phyloP scores from a whole-genome alignment of 2,113 vertebrate species.

The Catagonus wagneri region DNA sequence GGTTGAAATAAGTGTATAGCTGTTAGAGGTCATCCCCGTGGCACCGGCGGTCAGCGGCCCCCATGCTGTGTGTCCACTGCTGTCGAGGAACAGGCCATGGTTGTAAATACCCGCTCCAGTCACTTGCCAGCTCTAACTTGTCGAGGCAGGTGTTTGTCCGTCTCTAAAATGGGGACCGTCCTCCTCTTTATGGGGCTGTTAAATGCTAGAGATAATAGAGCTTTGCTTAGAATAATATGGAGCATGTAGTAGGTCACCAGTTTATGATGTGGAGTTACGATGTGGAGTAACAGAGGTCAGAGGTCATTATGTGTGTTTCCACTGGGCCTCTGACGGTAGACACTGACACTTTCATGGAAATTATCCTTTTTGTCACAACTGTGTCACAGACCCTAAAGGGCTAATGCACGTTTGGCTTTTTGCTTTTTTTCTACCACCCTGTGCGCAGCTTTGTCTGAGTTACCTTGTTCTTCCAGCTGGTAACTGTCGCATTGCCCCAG shows the following conservation, averaged over 20 bases:
- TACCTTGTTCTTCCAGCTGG: conserved; percentile 14
- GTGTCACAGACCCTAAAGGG: background rate
- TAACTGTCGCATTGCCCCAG: background rate
- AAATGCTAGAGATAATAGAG: background rate
- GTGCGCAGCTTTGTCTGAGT: background rate
- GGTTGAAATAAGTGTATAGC: background rate
- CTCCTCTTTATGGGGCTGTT: background rate
- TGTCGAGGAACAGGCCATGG: background rate
- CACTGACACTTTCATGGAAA: background rate
- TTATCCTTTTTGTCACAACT: background rate
- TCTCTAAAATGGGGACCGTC: background rate
- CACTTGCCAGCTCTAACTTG: background rate
- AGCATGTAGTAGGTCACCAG: background rate
- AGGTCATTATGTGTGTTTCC: background rate
- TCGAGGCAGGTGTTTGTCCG: background rate
- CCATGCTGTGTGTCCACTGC: background rate
- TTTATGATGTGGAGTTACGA: background rate
- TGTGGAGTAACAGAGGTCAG: background rate
- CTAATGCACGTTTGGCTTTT: background rate
- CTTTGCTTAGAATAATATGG: background rate
- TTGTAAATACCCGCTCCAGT: background rate
- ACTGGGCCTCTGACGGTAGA: background rate
- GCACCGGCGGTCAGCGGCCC: background rate
- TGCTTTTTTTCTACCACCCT: background rate
- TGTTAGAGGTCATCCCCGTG: background rate